Evolutionary conservation across 2,888 invertebrate species (phyloP), one percentile per base, ranked within the genome.

Genomic region (Coremacera marginata): DNA sequence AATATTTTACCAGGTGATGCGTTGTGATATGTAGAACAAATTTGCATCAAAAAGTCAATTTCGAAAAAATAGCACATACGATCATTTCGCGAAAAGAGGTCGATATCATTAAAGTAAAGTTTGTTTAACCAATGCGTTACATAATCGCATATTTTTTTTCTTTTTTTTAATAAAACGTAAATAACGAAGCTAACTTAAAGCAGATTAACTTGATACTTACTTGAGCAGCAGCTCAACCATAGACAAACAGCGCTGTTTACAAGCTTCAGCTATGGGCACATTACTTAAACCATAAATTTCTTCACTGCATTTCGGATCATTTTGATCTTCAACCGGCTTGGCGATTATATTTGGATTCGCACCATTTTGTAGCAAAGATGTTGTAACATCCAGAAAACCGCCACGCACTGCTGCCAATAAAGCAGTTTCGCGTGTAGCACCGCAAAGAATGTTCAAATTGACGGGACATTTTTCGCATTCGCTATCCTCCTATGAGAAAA

Each of bases 321-420:
- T 89, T 78, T 89, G 89, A 81, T 89, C 89, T 79, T 89, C 89
- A 5, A 89, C 87, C 3, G 89, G 88, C 63, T 87, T 89, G 2
- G 89, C 92, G 4, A 93, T 90, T 76, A 94, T 90, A 89, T 97
- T 96, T 0, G 98, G 93, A 90, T 94, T 93, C 0, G 98, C 96
- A 0, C 96, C 96, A 73, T 94, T 92, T 73, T 93, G 92, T 80
- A 97, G 89, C 70, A 98, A 90, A 0, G 92, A 89, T 16, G 92
- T 90, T 1, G 93, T 93, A 71, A 96, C 93, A 63, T 94, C 93
- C 71, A 92, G 91, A 86, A 96, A 94, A 22, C 93, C 92, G 49
- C 93, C 94, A 76, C 95, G 93, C 3, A 95, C 94, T 0, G 96
- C 95, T 7, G 94, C 94, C 86, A 96, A 94, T 27, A 98, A 90